Base-by-base conservation (phyloP, 2,888 invertebrate species). In the Augiades crinisus region DNA sequence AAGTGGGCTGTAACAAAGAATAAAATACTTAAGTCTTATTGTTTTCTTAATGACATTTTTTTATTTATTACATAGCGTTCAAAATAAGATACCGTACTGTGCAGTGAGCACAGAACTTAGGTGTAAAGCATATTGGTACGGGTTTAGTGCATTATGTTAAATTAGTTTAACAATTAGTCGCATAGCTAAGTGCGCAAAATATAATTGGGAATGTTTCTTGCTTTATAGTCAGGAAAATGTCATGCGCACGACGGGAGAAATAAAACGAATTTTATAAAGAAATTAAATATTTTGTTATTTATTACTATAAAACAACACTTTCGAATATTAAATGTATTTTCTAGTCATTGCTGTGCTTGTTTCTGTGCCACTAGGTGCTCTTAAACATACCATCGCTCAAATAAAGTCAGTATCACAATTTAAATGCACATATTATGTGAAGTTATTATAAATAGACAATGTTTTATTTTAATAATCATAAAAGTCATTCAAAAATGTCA, bases 201-300 rank as follows among this genome's bases (percentile, higher is more conserved):
- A n/a, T n/a, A n/a, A n/a, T n/a, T n/a, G n/a, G n/a, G n/a, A n/a
- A n/a, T n/a, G n/a, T n/a, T n/a, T n/a, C n/a, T n/a, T n/a, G n/a
- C n/a, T n/a, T n/a, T n/a, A n/a, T n/a, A n/a, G n/a, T n/a, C n/a
- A n/a, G n/a, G n/a, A n/a, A n/a, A n/a, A n/a, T n/a, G n/a, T n/a
- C n/a, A n/a, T n/a, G n/a, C n/a, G n/a, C n/a, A 37, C 17, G 1
- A 22, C 16, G 13, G 13, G n/a, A 50, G 43, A 69, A 88, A 87
- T 84, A 76, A 87, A 88, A 88, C 80, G 70, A 70, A 54, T 55
- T 60, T 63, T 68, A 56, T 82, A 78, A 79, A 80, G 72, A 82
- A 86, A 86, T 85, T 80, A 83, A 84, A 86, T 78, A 81, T 77
- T 81, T 83, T 80, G 79, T 87, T 86, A 81, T 86, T n/a, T 85